Percentiles rank a stretch among this genome's conserved stretches.
phyloP scores from a whole-genome alignment of 2,113 vertebrate species.

The Philantomba maxwellii region DNA sequence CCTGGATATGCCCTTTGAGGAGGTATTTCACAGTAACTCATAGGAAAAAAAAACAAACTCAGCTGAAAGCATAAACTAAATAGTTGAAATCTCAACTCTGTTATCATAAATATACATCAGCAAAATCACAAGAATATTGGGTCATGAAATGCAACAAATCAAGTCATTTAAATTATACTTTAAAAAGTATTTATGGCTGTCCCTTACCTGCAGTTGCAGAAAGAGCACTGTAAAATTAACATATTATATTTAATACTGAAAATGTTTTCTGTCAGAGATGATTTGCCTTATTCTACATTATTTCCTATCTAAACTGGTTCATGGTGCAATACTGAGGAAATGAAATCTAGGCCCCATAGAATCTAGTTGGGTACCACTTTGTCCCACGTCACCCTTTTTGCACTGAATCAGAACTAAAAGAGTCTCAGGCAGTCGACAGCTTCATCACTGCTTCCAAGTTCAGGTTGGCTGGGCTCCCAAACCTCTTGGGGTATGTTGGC shows the following conservation, averaged over 20 bases:
- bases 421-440: not conserved
- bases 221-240: not conserved
- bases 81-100: not conserved
- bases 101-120: not conserved
- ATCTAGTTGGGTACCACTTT: not conserved
- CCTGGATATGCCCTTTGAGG: not conserved
- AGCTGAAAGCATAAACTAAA: not conserved
- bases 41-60: not conserved
- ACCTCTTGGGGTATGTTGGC: slow-evolving; percentile 51
- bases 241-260: not conserved
- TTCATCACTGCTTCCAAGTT: slow-evolving; percentile 51
- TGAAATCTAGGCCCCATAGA: not conserved
- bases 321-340: not conserved
- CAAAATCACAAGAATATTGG: not conserved
- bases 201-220: not conserved
- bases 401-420: not conserved
- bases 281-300: not conserved
- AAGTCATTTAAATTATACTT: not conserved
- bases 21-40: not conserved
- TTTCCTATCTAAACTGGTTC: not conserved
- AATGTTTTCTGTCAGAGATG: not conserved
- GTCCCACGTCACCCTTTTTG: not conserved
- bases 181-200: not conserved
- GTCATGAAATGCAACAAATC: not conserved
- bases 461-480: slow-evolving; percentile 60